Evolutionary conservation across 1,140 invertebrate genomes (phyloP), one percentile per base, ranked within the genome.

Genomic region (Agraylea sexmaculata): DNA sequence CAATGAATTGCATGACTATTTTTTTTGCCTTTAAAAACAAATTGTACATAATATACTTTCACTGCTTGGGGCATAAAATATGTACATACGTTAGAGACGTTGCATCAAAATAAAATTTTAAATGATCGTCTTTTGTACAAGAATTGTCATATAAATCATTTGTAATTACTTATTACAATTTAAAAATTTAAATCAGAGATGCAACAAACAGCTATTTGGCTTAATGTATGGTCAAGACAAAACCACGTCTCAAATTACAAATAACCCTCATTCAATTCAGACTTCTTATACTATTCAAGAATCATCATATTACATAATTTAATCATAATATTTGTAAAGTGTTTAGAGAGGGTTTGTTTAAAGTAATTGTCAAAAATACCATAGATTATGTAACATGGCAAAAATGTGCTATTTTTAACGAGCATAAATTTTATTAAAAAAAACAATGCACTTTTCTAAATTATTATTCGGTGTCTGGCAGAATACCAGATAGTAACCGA

Each of bases 361-460:
- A 64, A 65, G 65, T 59, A 66, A 59, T 64, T 66, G 62, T 62
- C 64, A 57, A 59, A 64, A 59, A 65, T 63, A 60, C 59, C 62
- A 61, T 60, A 60, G 55, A 64, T 61, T 60, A 59, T 57, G 53
- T 57, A 59, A 60, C 58, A 54, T 58, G 47, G 48, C 52, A 47
- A 47, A 33, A 45, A 46, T 49, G 43, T 67, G 61, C 53, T 57
- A 40, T 55, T 66, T 55, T 37, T 54, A 46, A 55, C 39, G 34
- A 19, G 15, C 34, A 35, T 20, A 40, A 42, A 29, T 12, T 34
- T 13, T 23, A 39, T 33, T 37, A 34, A 34, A 11, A 16, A 20
- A 34, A 41, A 31, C 16, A 34, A 18, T 15, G 12, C 8, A 18
- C 12, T 13, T 3, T 13, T 28, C 27, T n/a, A 28, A 28, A 28